phyloP scores from a whole-genome alignment of 2,888 invertebrate genomes.

The Onthophagus sagittarius region DNA sequence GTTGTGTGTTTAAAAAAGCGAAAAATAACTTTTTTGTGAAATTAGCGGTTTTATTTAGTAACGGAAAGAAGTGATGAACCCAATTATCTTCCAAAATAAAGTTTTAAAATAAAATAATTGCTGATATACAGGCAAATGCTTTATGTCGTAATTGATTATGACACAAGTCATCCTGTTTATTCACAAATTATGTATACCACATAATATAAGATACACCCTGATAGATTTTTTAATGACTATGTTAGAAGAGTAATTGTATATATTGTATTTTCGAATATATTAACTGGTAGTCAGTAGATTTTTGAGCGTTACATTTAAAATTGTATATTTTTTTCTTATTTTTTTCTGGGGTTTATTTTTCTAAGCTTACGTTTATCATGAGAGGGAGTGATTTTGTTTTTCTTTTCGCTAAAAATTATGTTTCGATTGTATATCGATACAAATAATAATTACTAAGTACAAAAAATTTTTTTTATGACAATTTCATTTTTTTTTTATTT shows the following conservation, averaged over 20 bases:
- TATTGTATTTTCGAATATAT: conserved; percentile 35
- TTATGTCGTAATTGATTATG: too few relatives aligned
- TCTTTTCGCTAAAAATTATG: background rate
- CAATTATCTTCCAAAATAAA: too few relatives aligned
- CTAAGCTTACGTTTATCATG: background rate
- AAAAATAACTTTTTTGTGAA: background rate
- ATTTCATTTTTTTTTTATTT: background rate
- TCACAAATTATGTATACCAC: background rate
- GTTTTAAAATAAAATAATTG: too few relatives aligned
- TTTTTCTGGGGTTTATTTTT: conserved; percentile 15
- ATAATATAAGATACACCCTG: background rate
- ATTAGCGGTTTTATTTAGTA: too few relatives aligned
- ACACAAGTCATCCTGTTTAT: too few relatives aligned
- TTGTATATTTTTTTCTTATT: conserved; percentile 18
- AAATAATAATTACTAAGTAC: conserved; percentile 11
- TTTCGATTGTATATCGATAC: conserved; percentile 2
- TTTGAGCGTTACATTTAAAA: conserved; percentile 13
- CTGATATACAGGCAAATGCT: too few relatives aligned
- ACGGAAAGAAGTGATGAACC: too few relatives aligned
- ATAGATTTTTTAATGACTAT: background rate
- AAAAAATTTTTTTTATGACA: background rate
- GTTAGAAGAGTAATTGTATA: conserved; percentile 30
- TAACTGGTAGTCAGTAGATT: conserved; percentile 18
- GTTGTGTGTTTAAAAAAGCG: background rate
- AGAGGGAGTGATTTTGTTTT: background rate